Evolutionary conservation across 2,797 vertebrate species (phyloP), one percentile per base, ranked within the genome.

Genomic region (Liparis tanakae): DNA sequence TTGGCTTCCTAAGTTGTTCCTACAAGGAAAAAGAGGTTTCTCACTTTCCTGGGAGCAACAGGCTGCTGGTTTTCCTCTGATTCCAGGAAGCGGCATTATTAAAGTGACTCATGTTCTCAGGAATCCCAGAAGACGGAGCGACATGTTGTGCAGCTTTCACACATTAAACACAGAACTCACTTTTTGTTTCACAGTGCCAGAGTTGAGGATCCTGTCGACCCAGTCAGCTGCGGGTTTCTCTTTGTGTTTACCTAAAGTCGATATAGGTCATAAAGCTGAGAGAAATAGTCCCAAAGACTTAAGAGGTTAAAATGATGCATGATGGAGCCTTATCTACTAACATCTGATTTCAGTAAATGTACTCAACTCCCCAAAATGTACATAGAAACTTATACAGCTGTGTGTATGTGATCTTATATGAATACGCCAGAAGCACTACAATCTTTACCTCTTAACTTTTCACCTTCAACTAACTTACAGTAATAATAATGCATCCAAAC

Each of bases 1-100:
- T 80, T 70, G 68, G 55, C 55, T 74, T 58, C 68, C 57, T 72
- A 41, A 51, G 63, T 76, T 54, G 65, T 71, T 81, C 68, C 58
- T 50, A 46, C 43, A 50, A 54, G 81, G 86, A 70, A 85, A 68
- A 76, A 76, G 77, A 85, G 73, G 79, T 76, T 81, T 58, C 76
- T 64, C 50, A 37, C 82, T 70, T 51, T 57, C 85, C 41, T 37
- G 15, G 9, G 63, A 67, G 48, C 17, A 80, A 77, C 70, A 39
- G 50, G 34, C 44, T 78, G 77, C 34, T 61, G 60, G 54, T 77
- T 76, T 72, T 56, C 34, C 58, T 63, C 36, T 20, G 56, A 51
- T 73, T 87, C 73, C 56, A 70, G 60, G 55, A 74, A 48, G 70
- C 73, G 25, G 69, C 34, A 67, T 85, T 59, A 83, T 79, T 74